Base-by-base conservation (phyloP, 2,888 invertebrate species). In the Saturnia pavonia region DNA sequence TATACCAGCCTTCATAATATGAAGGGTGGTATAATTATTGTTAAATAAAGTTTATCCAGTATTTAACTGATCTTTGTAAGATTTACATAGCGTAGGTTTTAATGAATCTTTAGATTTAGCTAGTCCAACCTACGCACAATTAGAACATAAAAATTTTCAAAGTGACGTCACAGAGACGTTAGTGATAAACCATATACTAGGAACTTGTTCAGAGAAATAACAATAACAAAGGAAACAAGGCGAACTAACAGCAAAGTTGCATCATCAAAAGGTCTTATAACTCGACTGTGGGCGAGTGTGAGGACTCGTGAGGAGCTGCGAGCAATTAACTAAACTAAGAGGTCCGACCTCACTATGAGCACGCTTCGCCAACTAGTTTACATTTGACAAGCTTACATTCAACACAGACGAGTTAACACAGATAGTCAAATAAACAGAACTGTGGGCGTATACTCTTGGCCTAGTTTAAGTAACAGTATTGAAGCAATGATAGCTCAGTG, bases 351-450 rank as follows among this genome's bases (percentile, higher is more conserved):
- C 40, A 65, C 65, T 22, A 40, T 40, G 65, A 34, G n/a, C 65
- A 65, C 60, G 60, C 43, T 69, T 69, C 60, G 60, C 65, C 65
- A 73, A 76, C 74, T 71, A 74, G 74, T 75, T 75, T 73, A 74
- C 73, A 77, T 77, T 76, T 77, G 77, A 77, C 76, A 74, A 66
- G 66, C 57, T 22, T 65, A 63, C 34, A 63, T 34, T 57, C 19
- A n/a, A 54, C 54, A 54, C 54, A 60, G 57, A 60, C 57, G 0
- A 60, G 57, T 14, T 25, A 60, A 14, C 3, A 60, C 16, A 60
- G 57, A 60, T 60, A 14, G 57, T 27, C 2, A 14, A 60, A 27
- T 60, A 27, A 51, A 51, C 19, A 16, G 48, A 51, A 60, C 12
- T 60, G 4, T 8, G 22, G 19, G 22, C 9, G 11, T 57, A n/a